A percentile compares a stretch with the other conserved stretches of the same genome.
Evolutionary conservation across 2,113 vertebrate genomes (phyloP).

Genomic region (Carassius carassius): DNA sequence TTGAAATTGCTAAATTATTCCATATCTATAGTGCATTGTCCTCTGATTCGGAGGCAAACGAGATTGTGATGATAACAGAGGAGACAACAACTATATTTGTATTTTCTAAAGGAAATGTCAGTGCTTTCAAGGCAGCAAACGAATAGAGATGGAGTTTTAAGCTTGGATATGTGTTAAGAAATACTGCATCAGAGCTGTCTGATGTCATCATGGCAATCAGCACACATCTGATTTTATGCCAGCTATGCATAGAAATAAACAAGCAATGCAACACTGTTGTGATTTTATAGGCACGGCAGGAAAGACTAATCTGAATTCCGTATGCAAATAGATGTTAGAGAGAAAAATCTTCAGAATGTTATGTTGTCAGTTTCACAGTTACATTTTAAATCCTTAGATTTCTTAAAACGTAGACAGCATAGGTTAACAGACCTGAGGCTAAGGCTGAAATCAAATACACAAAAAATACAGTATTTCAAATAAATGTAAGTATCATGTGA

Average conservation of each 20-base stretch:
- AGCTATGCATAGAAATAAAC: neutral
- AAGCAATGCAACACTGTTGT: neutral
- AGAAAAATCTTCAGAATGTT: neutral
- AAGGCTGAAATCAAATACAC: neutral
- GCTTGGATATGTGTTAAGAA: neutral
- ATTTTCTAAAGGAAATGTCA: slow-evolving; percentile 1
- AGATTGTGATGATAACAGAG: neutral
- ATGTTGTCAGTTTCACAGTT: neutral
- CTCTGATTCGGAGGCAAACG: slow-evolving; percentile 24
- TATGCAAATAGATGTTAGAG: neutral
- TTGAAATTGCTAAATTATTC: slow-evolving; percentile 5
- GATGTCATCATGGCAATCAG: slow-evolving; percentile 18
- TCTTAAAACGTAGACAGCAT: neutral
- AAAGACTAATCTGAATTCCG: neutral
- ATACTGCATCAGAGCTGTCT: neutral
- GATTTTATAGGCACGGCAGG: neutral
- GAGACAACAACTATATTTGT: slow-evolving; percentile 1
- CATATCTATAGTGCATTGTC: slow-evolving; percentile 11
- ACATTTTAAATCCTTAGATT: neutral
- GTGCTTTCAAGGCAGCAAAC: neutral
- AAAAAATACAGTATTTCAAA: neutral
- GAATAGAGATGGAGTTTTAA: slow-evolving; percentile 8
- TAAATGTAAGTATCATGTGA: no score
- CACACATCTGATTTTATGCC: neutral
- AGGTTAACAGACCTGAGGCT: neutral